Base-by-base conservation (phyloP, 2,888 invertebrate species). In the Drosophila anceps region DNA sequence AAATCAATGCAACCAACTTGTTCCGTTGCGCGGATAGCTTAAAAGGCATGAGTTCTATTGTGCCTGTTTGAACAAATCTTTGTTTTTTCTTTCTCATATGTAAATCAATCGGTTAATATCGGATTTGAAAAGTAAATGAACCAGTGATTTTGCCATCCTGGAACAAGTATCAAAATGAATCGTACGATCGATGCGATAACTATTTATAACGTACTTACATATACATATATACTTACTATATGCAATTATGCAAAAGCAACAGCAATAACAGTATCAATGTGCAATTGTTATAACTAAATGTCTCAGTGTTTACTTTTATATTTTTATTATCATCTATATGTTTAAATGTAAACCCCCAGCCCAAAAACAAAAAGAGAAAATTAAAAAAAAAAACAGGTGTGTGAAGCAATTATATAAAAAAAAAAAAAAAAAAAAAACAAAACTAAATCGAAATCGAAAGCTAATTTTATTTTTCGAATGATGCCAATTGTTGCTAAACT, bases 181-280 rank as follows among this genome's bases (percentile, higher is more conserved):
- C 51, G 43, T 35, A 72, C 46, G 66, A 70, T 76, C 67, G 55
- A 68, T 68, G 68, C 73, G 57, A 73, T 54, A 65, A 62, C 73
- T 78, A 78, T 65, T 62, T 73, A 67, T 72, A 78, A 60, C 46
- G 63, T 65, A 78, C 58, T 74, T 51, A 73, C 61, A 65, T 64
- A 69, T 57, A 71, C 43, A 77, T 62, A 68, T 64, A 69, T 57
- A 71, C 43, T 68, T 60, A 73, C 57, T 61, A 76, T 77, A 77
- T 75, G 73, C 73, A 77, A 63, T 67, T 59, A 54, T 66, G 58
- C 73, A 73, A 73, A 79, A 59, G 61, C 64, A 73, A 73, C 79
- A 70, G 64, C 70, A 79, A 71, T 62, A 78, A 68, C 67, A 68
- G 39, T 75, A 78, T 78, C 79, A 60, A 68, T 78, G 74, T 79